Base-by-base conservation (phyloP, 1,140 invertebrate species). In the Coelopa frigida region DNA sequence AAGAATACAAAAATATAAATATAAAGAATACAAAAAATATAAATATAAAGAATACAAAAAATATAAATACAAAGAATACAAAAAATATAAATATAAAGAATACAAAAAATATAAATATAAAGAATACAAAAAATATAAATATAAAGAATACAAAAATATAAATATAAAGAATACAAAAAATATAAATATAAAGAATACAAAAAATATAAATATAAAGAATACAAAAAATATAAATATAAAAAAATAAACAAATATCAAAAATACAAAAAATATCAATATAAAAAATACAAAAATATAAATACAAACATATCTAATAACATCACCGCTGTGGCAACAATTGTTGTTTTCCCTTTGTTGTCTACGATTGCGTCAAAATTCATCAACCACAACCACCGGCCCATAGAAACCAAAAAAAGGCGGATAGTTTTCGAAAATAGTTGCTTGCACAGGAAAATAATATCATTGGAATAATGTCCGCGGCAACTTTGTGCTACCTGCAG, bases 401-500 rank as follows among this genome's bases (percentile, higher is more conserved):
- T 10, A 29, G 27, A 29, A 29, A 29, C 8, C 8, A 29, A 29
- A 29, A 14, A 29, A 29, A 29, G 27, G 14, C 27, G 27, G 27
- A 14, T 29, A 14, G 27, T 29, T 8, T 29, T 29, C 8, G 14
- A 29, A 29, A 29, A 29, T 29, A 10, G 27, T 29, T 29, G n/a
- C n/a, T n/a, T n/a, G n/a, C n/a, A n/a, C n/a, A 29, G 27, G 14
- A 29, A 29, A 29, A 10, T 29, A 8, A 29, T 10, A 29, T 29
- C 8, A 29, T 29, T 14, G 27, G 14, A 29, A 38, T 24, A 21
- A 50, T 50, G 48, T 50, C 48, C 18, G 43, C 48, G 10, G 48
- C 48, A 15, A 31, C 48, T 29, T 42, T 50, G 44, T 39, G 37
- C 23, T 45, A 40, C 36, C 46, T 42, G 48, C 48, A 44, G n/a